Evolutionary conservation across 2,888 invertebrate species (phyloP).

Genomic region (Nomada ruficornis): DNA sequence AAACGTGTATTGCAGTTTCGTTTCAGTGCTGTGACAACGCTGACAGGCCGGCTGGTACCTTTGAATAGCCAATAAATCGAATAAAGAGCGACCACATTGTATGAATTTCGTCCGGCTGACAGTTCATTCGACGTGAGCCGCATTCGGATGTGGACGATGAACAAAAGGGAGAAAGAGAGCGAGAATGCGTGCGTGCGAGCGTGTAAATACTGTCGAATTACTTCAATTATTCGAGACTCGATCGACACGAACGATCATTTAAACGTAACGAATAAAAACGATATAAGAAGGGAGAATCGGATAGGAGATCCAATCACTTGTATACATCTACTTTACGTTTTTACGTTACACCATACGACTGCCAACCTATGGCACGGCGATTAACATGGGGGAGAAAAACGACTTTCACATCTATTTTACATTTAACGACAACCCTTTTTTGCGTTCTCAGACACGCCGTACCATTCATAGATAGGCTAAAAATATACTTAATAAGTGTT

Average conservation of each 20-base stretch:
- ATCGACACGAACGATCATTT: conserved; percentile 47
- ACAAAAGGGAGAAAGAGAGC: background rate
- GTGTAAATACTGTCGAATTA: conserved; percentile 68
- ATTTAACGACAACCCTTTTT: conserved; percentile 57
- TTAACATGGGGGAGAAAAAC: conserved; percentile 30
- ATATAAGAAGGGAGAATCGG: conserved; percentile 10
- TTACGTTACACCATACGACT: conserved; percentile 44
- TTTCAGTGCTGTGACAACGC: conserved; percentile 21
- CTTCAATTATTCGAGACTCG: conserved; percentile 59
- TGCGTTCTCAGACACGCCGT: conserved; percentile 71
- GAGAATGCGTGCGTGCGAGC: conserved; percentile 21
- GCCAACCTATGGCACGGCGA: conserved; percentile 50
- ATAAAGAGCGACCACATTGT: conserved; percentile 51
- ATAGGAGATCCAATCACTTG: conserved; percentile 39
- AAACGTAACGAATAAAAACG: conserved; percentile 43
- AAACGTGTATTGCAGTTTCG: conserved; percentile 30
- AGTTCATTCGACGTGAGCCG: conserved; percentile 58
- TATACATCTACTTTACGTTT: conserved; percentile 41
- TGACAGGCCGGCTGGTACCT: background rate
- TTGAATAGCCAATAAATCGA: conserved; percentile 58
- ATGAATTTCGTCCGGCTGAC: conserved; percentile 60
- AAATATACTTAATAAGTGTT: conserved; percentile 79
- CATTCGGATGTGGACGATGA: conserved; percentile 8
- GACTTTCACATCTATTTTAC: conserved; percentile 64
- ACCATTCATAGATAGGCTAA: conserved; percentile 78